Conservation (phyloP, 2,888 invertebrate species). For the Orchesella flavescens region DNA sequence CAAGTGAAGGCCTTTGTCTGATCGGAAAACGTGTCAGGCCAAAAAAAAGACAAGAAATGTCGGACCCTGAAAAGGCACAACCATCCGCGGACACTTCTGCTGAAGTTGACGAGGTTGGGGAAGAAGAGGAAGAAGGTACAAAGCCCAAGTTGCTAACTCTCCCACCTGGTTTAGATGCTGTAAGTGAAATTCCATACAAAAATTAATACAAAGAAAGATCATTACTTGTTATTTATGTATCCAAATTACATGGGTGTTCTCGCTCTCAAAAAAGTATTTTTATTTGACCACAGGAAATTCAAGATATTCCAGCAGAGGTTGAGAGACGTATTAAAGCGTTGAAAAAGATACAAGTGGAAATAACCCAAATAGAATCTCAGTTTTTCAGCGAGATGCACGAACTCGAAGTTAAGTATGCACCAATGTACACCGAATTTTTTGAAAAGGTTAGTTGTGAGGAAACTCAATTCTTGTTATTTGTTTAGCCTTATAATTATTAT, state of each 20-base stretch:
- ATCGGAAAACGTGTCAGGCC: no score
- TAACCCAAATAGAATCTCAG: constrained; percentile 75
- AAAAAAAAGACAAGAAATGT: constrained; percentile 27
- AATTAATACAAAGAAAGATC: no score
- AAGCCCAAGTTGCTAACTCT: constrained; percentile 73
- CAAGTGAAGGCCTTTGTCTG: no score
- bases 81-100: constrained; percentile 79
- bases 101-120: constrained; percentile 81
- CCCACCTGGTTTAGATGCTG: not conserved
- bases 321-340: constrained; percentile 68
- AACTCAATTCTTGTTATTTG: not conserved
- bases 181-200: no score
- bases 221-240: no score
- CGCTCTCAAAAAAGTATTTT: no score
- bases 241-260: no score
- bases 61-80: constrained; percentile 68
- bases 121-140: constrained; percentile 77
- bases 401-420: constrained; percentile 92
- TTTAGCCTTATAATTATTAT: not conserved
- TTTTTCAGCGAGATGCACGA: constrained; percentile 96
- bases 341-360: constrained; percentile 71
- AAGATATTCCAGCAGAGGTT: constrained; percentile 67
- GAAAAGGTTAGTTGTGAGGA: constrained; percentile 84
- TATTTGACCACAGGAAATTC: constrained; percentile 73
- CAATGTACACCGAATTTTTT: constrained; percentile 84